These are phyloP conservation scores for Ctenoplectra terminalis DNA, from an alignment of 1,140 invertebrate species.

Conservation along the genomic window DNA sequence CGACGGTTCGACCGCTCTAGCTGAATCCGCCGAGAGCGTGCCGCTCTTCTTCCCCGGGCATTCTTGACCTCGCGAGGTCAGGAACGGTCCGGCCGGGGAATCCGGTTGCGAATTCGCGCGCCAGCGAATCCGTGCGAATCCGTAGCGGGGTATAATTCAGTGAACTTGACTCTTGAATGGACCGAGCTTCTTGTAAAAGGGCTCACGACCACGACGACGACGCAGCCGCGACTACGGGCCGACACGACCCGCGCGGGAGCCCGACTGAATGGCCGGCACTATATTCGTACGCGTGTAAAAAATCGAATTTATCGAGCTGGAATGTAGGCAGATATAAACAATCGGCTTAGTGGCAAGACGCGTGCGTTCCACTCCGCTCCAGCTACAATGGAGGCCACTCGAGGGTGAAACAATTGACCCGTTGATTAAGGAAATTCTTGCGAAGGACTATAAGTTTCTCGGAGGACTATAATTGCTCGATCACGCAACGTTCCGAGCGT, in stretches of 20 bases:
- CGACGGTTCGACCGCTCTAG: not conserved
- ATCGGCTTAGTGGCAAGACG: constrained; percentile 43
- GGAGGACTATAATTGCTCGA: constrained; percentile 59
- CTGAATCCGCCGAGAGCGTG: too few relatives aligned
- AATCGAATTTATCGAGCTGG: constrained; percentile 73
- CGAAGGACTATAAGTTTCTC: not conserved
- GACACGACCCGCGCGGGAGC: constrained; percentile 48
- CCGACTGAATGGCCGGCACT: constrained; percentile 70
- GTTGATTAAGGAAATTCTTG: constrained; percentile 57
- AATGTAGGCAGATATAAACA: constrained; percentile 65
- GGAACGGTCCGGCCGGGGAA: constrained; percentile 40
- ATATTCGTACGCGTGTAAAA: constrained; percentile 72
- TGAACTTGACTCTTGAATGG: constrained; percentile 73
- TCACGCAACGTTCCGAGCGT: constrained; percentile 1
- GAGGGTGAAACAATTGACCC: constrained; percentile 57
- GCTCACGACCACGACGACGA: constrained; percentile 40
- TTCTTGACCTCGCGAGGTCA: constrained; percentile 44
- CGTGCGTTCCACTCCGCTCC: constrained; percentile 38
- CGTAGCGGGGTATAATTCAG: constrained; percentile 71
- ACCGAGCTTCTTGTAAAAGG: constrained; percentile 64
- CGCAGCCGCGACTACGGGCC: constrained; percentile 21
- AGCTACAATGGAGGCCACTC: not conserved
- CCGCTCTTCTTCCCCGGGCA: constrained; percentile 13
- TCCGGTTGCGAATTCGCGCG: constrained; percentile 58
- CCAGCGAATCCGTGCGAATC: constrained; percentile 57